These are phyloP conservation scores for Regulus satrapa DNA, from an alignment of 2,113 vertebrate genomes.

Conservation along the genomic window DNA sequence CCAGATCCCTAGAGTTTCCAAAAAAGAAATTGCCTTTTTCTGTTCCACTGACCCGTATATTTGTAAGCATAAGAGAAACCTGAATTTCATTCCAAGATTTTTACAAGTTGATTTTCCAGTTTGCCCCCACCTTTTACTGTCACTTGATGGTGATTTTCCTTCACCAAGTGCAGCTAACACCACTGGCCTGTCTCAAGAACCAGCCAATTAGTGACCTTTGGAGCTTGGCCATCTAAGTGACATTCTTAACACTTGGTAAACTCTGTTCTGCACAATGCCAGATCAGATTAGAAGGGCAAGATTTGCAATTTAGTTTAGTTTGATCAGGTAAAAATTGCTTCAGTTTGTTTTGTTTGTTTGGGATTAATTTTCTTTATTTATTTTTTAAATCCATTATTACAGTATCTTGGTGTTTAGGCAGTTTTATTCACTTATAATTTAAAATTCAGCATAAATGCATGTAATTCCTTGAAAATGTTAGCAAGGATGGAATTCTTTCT, in stretches of 20 bases:
- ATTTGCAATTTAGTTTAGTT: not conserved
- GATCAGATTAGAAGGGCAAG: not conserved
- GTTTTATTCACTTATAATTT: not conserved
- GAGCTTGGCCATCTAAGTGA: not conserved
- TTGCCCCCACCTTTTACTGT: not conserved
- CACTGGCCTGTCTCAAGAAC: not conserved
- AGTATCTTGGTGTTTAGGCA: not conserved
- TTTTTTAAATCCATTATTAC: not conserved
- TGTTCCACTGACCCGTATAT: accelerated
- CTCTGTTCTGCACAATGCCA: not conserved
- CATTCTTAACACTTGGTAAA: not conserved
- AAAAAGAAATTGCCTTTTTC: not conserved
- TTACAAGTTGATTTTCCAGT: not conserved
- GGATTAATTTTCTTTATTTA: too few relatives aligned
- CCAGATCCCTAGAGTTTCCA: not conserved
- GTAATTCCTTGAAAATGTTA: not conserved
- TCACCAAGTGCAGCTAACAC: not conserved
- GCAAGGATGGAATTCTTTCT: not conserved
- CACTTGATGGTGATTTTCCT: not conserved
- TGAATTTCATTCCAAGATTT: not conserved
- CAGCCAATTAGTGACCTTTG: not conserved
- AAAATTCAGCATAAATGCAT: not conserved
- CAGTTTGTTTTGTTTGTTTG: not conserved
- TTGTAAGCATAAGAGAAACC: not conserved
- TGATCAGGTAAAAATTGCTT: not conserved